These are phyloP conservation scores for Yponomeuta plumbellus DNA, from an alignment of 2,888 invertebrate species.

Conservation along the genomic window DNA sequence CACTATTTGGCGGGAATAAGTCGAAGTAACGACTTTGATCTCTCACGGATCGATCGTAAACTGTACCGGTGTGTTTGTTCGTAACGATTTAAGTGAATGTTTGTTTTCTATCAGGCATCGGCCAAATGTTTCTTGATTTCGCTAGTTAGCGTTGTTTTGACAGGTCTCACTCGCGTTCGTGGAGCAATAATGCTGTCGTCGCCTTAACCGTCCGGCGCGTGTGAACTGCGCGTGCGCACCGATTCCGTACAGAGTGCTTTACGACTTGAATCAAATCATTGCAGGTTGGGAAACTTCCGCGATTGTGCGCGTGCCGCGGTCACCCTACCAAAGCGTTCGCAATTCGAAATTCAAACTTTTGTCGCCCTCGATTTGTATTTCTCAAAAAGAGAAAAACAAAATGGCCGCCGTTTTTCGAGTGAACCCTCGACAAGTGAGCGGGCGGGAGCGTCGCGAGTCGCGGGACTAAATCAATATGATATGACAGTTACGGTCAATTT, in stretches of 20 bases:
- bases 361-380: constrained; percentile 7
- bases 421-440: constrained; percentile 12
- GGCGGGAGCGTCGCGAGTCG: constrained; percentile 26
- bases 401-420: constrained; percentile 12
- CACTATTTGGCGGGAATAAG: constrained; percentile 46
- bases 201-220: constrained; percentile 25
- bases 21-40: constrained; percentile 51
- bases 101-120: constrained; percentile 71
- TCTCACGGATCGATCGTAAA: constrained; percentile 58
- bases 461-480: constrained; percentile 77
- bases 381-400: not conserved
- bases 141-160: constrained; percentile 71
- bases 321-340: not conserved
- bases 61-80: constrained; percentile 56
- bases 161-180: constrained; percentile 58
- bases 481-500: constrained; percentile 77
- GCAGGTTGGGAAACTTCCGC: not conserved
- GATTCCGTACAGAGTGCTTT: not conserved
- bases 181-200: constrained; percentile 64
- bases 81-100: constrained; percentile 64
- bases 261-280: not conserved
- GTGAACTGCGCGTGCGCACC: constrained; percentile 7
- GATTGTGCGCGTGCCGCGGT: not conserved
- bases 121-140: constrained; percentile 65
- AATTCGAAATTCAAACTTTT: not conserved